Evolutionary conservation across 2,888 invertebrate species (phyloP).

Genomic region (Drosophila demipolita): DNA sequence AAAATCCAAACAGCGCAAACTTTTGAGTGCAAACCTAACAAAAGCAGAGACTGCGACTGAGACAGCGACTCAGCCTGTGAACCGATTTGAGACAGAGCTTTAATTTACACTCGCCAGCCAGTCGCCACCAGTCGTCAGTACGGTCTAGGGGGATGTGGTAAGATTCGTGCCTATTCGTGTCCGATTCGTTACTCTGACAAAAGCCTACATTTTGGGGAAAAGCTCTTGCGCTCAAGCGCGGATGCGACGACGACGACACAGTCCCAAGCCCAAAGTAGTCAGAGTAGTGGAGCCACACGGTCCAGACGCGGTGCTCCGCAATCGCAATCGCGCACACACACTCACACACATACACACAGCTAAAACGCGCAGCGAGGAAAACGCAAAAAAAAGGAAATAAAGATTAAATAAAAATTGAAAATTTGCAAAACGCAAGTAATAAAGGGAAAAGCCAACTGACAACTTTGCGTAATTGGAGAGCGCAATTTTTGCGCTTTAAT

Average conservation of each 20-base stretch:
- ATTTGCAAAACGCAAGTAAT: slow-evolving; percentile 20
- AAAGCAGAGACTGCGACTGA: slow-evolving; percentile 23
- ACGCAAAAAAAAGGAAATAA: slow-evolving; percentile 46
- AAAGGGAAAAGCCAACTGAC: slow-evolving; percentile 7
- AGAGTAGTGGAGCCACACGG: slow-evolving; percentile 83
- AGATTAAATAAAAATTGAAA: slow-evolving; percentile 31
- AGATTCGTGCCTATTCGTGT: slow-evolving; percentile 27
- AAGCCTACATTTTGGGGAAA: slow-evolving; percentile 67
- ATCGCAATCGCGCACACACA: slow-evolving; percentile 24
- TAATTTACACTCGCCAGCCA: slow-evolving; percentile 55
- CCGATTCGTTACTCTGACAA: slow-evolving; percentile 25
- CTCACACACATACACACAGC: slow-evolving; percentile 31
- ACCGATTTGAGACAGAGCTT: slow-evolving; percentile 42
- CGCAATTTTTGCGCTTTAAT: slow-evolving; percentile 4
- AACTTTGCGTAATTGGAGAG: slow-evolving; percentile 1
- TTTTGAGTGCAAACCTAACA: slow-evolving; percentile 71
- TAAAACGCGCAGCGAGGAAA: slow-evolving; percentile 56
- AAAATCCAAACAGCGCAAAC: slow-evolving; percentile 79
- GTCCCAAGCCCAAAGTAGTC: slow-evolving; percentile 75
- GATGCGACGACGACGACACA: slow-evolving; percentile 49
- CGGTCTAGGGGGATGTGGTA: slow-evolving; percentile 20
- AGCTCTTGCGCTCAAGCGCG: slow-evolving; percentile 68
- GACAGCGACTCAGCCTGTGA: slow-evolving; percentile 30
- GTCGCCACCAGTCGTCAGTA: slow-evolving; percentile 46
- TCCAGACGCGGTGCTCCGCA: slow-evolving; percentile 79